Conservation (phyloP, 2,888 invertebrate species). For the Micropterix aruncella region DNA sequence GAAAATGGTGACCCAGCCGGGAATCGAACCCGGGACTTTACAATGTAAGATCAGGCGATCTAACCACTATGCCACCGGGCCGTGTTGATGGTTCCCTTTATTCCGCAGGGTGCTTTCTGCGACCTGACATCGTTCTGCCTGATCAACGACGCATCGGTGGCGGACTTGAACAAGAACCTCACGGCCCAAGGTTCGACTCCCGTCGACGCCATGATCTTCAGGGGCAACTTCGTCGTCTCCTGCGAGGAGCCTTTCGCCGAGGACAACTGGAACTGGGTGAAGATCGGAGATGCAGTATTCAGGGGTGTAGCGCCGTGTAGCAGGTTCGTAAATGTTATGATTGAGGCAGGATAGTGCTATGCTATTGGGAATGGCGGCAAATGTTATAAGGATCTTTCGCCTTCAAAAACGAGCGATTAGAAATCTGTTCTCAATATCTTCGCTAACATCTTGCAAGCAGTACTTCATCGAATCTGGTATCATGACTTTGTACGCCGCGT, state of each 20-base stretch:
- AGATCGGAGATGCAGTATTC: constrained; percentile 49
- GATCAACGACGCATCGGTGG: constrained; percentile 50
- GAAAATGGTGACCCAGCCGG: too few relatives aligned
- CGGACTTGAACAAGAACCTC: constrained; percentile 48
- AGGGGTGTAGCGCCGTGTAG: constrained; percentile 50
- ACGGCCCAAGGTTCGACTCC: constrained; percentile 18
- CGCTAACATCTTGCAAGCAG: too few relatives aligned
- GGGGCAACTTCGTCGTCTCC: constrained; percentile 54
- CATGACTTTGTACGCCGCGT: too few relatives aligned
- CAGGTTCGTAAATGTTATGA: constrained; percentile 28
- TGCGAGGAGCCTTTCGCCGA: constrained; percentile 46
- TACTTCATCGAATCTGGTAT: too few relatives aligned
- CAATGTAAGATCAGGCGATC: too few relatives aligned
- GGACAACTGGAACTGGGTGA: constrained; percentile 57
- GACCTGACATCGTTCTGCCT: constrained; percentile 56
- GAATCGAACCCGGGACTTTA: too few relatives aligned
- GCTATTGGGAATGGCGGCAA: too few relatives aligned
- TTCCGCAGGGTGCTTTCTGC: constrained; percentile 43
- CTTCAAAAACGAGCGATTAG: too few relatives aligned
- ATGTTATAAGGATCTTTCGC: too few relatives aligned
- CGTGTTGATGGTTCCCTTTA: constrained; percentile 2
- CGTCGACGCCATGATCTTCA: constrained; percentile 42
- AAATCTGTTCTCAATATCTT: too few relatives aligned
- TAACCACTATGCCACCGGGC: too few relatives aligned
- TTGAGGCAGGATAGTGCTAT: too few relatives aligned